A percentile compares a stretch with the other conserved stretches of the same genome.
Evolutionary conservation across 2,113 vertebrate species (phyloP).

Genomic region (Triplophysa dalaica): DNA sequence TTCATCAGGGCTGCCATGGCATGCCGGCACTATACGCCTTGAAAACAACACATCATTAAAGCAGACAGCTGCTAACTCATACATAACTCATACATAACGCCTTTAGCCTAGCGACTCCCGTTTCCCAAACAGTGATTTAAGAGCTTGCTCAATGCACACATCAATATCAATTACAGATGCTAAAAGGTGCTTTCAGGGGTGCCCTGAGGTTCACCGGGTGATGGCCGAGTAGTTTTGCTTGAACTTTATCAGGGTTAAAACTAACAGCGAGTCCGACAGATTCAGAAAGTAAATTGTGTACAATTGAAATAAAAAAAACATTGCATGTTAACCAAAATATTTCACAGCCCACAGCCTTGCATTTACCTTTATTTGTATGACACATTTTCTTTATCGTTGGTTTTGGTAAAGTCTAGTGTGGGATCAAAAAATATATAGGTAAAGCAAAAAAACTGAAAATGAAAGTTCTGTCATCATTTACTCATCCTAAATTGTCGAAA

Average conservation of each 20-base stretch:
- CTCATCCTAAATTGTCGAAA: no score
- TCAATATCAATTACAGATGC: constrained; percentile 71
- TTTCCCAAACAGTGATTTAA: constrained; percentile 65
- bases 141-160: constrained; percentile 62
- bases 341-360: no score
- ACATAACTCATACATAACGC: constrained; percentile 60
- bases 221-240: constrained; percentile 41
- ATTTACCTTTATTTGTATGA: no score
- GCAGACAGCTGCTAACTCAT: constrained; percentile 62
- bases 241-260: constrained; percentile 11
- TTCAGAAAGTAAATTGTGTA: no score
- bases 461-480: no score
- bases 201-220: constrained; percentile 36
- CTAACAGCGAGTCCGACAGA: background rate
- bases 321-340: no score
- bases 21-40: constrained; percentile 48
- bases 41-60: constrained; percentile 71
- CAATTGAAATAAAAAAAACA: no score
- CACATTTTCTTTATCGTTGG: no score
- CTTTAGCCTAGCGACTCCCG: constrained; percentile 46
- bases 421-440: no score
- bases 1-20: constrained; percentile 68
- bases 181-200: constrained; percentile 65
- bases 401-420: no score
- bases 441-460: no score